Evolutionary conservation across 2,113 vertebrate species (phyloP).

Genomic region (Circaetus gallicus): DNA sequence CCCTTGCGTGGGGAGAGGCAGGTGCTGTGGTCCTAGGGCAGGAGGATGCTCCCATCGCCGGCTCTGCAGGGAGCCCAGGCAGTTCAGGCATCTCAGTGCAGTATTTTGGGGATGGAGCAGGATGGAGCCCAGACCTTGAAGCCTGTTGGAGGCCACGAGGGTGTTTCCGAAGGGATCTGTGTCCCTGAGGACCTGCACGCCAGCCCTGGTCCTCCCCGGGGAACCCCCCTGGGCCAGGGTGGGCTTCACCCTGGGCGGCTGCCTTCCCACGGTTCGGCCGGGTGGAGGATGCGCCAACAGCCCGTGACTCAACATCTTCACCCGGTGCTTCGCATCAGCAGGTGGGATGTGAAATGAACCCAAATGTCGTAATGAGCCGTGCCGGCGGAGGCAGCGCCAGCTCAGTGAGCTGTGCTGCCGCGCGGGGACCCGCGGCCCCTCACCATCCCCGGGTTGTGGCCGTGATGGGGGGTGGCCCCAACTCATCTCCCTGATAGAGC

Average conservation of each 20-base stretch:
- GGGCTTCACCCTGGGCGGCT: fast-evolving
- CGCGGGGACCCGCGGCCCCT: fast-evolving
- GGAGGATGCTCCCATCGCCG: fast-evolving
- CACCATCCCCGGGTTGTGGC: fast-evolving
- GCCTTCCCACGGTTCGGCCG: fast-evolving
- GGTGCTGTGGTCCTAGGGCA: neutral
- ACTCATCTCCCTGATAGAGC: neutral
- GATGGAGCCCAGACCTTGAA: neutral
- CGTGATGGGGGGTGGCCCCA: fast-evolving
- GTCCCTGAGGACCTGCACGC: neutral
- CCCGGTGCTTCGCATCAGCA: neutral
- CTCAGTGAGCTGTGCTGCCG: neutral
- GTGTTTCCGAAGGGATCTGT: neutral
- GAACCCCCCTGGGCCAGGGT: neutral
- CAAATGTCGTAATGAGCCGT: neutral
- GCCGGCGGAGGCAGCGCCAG: fast-evolving
- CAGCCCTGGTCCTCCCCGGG: neutral
- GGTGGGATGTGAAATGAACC: neutral
- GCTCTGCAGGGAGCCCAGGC: neutral
- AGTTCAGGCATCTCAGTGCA: neutral
- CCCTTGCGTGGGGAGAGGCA: neutral
- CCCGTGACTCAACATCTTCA: neutral
- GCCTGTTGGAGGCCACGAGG: neutral
- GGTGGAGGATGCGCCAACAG: neutral
- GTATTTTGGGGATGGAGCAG: neutral